A percentile compares a stretch with the other conserved stretches of the same genome.
These are phyloP conservation scores for Corynorhinus townsendii DNA, from an alignment of 2,113 vertebrate genomes.

Conservation along the genomic window DNA sequence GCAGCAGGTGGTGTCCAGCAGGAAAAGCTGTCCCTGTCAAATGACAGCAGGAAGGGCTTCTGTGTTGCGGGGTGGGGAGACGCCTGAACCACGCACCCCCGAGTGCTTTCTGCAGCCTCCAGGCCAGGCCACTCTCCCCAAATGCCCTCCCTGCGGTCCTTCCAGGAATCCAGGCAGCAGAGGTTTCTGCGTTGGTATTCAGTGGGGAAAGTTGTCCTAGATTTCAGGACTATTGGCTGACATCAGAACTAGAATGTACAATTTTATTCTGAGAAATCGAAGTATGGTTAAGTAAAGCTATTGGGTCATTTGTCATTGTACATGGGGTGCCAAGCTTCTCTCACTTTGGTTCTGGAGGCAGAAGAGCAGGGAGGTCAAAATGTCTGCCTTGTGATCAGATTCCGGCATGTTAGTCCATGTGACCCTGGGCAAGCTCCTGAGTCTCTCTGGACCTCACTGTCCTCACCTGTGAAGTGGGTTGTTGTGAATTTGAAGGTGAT, in stretches of 20 bases:
- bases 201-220: accelerated
- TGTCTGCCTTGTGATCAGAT: too few relatives aligned
- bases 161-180: neutral
- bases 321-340: neutral
- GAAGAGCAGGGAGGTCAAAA: neutral
- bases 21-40: neutral
- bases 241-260: neutral
- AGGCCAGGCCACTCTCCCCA: neutral
- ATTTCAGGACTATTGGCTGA: neutral
- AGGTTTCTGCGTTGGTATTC: neutral
- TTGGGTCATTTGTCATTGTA: accelerated
- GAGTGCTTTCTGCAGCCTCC: neutral
- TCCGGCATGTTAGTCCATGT: neutral
- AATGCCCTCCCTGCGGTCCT: neutral
- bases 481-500: neutral
- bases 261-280: neutral
- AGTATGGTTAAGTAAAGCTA: neutral
- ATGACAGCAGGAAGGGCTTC: neutral
- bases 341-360: neutral
- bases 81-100: accelerated
- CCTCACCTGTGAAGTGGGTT: neutral
- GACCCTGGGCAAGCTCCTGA: neutral
- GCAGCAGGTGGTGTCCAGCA: neutral
- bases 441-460: neutral
- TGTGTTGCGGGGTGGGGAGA: accelerated